Base-by-base conservation (phyloP, 53 echinoderm and acorn worm genomes). In the Luidia sarsii region DNA sequence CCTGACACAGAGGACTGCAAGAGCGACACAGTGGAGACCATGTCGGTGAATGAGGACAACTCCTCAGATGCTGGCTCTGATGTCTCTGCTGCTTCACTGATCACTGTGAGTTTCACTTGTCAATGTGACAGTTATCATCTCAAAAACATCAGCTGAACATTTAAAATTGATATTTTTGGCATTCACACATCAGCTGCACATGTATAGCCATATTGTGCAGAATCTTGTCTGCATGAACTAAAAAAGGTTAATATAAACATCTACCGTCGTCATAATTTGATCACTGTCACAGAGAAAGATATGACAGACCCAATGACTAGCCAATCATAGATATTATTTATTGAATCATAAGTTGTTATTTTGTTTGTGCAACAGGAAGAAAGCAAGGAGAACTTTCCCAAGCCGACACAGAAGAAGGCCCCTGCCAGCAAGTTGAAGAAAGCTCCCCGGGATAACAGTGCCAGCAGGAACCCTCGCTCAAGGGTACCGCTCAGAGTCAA, bases 11-110 rank as follows among this genome's bases (percentile, higher is more conserved):
- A 72, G 1, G 61, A 77, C 14, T 18, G 46, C 43, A 60, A 75
- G 43, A 75, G 61, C 60, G 61, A 43, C 9, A 8, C 19, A 18
- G 25, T 31, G 48, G 75, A 75, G 29, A 77, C 77, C 15, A 61
- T 61, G 45, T 77, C 77, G 2, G 77, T 77, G n/a, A 77, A 46
- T 33, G 77, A 61, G 3, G 77, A 77, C 20, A 61, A 77, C 43
- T 41, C 24, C 6, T 77, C 77, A 30, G 77, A 77, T 33, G 77
- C 28, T 8, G 59, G 33, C 2, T 77, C 77, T 2, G 77, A 77
- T 60, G 60, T 31, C 30, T 77, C 77, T 3, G 24, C 61, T 30
- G 61, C 60, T 27, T 77, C 61, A 2, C 30, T 45, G n/a, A 37
- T 74, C 38, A 60, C 48, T 43, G 77, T 77, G 30, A 77, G 77